Percentiles rank a stretch among this genome's conserved stretches.
phyloP scores from a whole-genome alignment of 2,797 vertebrate species.

The Epinephelus malabaricus region DNA sequence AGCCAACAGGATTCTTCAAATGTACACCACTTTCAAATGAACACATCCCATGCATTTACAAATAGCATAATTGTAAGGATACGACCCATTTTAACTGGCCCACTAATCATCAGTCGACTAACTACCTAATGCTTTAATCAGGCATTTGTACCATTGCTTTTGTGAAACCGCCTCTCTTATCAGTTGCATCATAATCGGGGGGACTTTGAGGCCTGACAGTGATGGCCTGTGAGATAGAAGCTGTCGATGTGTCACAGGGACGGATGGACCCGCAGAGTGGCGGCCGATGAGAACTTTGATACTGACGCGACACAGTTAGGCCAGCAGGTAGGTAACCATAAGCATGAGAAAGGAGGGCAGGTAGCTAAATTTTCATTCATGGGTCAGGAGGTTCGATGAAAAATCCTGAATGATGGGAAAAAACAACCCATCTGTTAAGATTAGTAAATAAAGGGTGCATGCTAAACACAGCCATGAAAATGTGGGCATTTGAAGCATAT shows the following conservation, averaged over 20 bases:
- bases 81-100: constrained; percentile 25
- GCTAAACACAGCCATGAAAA: background rate
- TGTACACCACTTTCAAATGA: background rate
- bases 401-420: background rate
- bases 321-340: background rate
- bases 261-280: constrained; percentile 25
- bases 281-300: constrained; percentile 62
- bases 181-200: constrained; percentile 74
- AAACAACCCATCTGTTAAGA: background rate
- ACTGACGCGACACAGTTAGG: constrained; percentile 23
- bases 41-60: background rate
- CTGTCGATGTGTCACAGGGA: constrained; percentile 54
- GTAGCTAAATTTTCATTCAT: background rate
- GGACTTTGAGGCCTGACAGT: constrained; percentile 82
- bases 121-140: constrained; percentile 76
- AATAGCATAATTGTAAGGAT: constrained; percentile 19
- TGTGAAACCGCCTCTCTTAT: constrained; percentile 73
- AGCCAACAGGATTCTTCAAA: constrained; percentile 1
- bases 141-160: constrained; percentile 65
- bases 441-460: background rate
- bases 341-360: background rate
- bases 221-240: constrained; percentile 67
- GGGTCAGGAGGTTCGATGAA: background rate
- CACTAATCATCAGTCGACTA: constrained; percentile 62
- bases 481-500: background rate